These are phyloP conservation scores for Rhinichthys osculus DNA, from an alignment of 2,797 vertebrate species.

Conservation along the genomic window DNA sequence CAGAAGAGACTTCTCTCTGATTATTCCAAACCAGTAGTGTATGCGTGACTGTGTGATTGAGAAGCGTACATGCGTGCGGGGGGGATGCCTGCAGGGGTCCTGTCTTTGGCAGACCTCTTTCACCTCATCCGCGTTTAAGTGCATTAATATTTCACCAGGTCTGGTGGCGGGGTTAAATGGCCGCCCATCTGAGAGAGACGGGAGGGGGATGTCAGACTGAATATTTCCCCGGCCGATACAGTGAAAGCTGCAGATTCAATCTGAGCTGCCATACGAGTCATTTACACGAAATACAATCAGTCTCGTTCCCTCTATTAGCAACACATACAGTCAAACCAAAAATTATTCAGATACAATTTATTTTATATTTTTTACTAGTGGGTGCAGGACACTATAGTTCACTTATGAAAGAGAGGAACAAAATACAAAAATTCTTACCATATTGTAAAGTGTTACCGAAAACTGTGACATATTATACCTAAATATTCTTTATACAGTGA, in stretches of 20 bases:
- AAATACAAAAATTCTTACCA: too few species aligned
- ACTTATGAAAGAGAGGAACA: too few species aligned
- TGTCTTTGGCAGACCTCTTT: conserved; percentile 79
- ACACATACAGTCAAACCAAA: conserved; percentile 22
- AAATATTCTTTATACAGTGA: too few species aligned
- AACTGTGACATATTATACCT: too few species aligned
- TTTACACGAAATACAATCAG: conserved; percentile 53
- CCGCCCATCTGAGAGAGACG: conserved; percentile 67
- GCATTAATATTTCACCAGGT: conserved; percentile 88
- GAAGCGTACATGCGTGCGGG: neutral
- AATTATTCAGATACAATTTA: too few species aligned
- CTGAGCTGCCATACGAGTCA: conserved; percentile 6
- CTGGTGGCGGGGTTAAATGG: conserved; percentile 84
- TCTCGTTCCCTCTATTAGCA: conserved; percentile 62
- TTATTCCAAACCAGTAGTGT: conserved; percentile 30
- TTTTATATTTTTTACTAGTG: too few species aligned
- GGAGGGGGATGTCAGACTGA: conserved; percentile 69
- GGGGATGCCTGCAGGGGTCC: conserved; percentile 76
- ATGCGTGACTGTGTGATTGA: conserved; percentile 35
- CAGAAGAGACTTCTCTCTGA: conserved; percentile 53
- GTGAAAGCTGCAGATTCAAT: conserved; percentile 15
- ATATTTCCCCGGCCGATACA: conserved; percentile 58
- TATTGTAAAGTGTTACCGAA: too few species aligned
- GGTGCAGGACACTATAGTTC: too few species aligned
- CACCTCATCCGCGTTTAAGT: conserved; percentile 86